These are phyloP conservation scores for Pyrrhosoma nymphula DNA, from an alignment of 2,888 invertebrate genomes.

Conservation along the genomic window DNA sequence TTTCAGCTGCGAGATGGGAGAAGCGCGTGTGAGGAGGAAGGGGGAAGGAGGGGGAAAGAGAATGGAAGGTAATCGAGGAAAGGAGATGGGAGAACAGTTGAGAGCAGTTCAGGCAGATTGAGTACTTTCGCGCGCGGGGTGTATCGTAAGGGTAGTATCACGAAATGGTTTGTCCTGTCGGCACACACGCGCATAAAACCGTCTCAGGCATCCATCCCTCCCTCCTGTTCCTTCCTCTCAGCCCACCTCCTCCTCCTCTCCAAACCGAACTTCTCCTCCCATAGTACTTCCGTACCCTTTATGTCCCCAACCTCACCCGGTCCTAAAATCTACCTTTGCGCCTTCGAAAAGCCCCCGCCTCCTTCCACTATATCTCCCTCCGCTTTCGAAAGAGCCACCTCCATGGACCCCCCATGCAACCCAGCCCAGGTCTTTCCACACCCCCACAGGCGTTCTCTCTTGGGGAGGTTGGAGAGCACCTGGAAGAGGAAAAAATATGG, in stretches of 20 bases:
- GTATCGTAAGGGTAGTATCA: not conserved
- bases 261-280: not conserved
- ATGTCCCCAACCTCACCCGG: not conserved
- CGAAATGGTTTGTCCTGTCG: not conserved
- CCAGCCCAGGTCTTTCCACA: not conserved
- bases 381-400: not conserved
- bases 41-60: not conserved
- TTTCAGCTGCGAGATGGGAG: not conserved
- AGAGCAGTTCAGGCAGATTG: slow-evolving; percentile 2
- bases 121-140: not conserved
- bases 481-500: slow-evolving; percentile 36
- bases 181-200: slow-evolving; percentile 4
- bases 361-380: not conserved
- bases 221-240: not conserved
- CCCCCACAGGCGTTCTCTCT: not conserved
- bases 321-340: not conserved
- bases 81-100: not conserved
- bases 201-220: not conserved
- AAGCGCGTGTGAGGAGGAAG: not conserved
- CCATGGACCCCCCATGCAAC: not conserved
- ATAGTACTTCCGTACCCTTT: not conserved
- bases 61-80: not conserved
- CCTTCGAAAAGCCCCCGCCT: not conserved
- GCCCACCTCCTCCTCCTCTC: not conserved
- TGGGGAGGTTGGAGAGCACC: not conserved